phyloP scores from a whole-genome alignment of 2,797 vertebrate species.

The Moxostoma hubbsi region DNA sequence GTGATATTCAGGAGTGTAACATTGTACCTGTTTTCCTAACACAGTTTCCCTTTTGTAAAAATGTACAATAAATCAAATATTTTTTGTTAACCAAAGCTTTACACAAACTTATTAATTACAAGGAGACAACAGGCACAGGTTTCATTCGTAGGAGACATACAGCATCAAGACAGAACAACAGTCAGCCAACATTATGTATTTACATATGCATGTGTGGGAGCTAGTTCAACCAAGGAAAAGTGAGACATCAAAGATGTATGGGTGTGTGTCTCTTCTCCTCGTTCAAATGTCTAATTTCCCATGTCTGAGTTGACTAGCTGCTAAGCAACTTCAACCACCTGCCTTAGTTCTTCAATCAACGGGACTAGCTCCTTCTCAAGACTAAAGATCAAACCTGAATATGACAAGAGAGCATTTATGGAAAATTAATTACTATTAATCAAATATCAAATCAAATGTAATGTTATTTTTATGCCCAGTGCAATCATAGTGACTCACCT shows the following conservation, averaged over 20 bases:
- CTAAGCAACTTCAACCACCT: constrained; percentile 95
- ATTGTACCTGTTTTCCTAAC: not conserved
- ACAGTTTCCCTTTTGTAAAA: constrained; percentile 24
- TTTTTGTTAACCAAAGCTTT: constrained; percentile 53
- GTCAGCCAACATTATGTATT: constrained; percentile 43
- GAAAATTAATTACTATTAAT: not conserved
- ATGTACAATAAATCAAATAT: constrained; percentile 27
- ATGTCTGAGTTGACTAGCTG: not conserved
- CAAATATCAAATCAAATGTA: no score
- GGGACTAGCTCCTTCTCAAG: constrained; percentile 93
- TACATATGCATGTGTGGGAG: constrained; percentile 20
- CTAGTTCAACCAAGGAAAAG: constrained; percentile 18
- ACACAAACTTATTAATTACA: constrained; percentile 58
- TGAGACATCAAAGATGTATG: constrained; percentile 41
- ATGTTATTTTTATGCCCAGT: not conserved
- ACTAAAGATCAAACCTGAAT: constrained; percentile 91
- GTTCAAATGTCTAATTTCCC: no score
- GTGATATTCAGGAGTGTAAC: not conserved
- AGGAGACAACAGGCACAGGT: constrained; percentile 44
- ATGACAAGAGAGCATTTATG: constrained; percentile 51
- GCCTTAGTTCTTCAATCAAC: constrained; percentile 91
- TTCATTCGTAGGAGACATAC: constrained; percentile 61
- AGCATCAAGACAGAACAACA: constrained; percentile 51
- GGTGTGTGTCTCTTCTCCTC: constrained; percentile 20
- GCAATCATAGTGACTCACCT: constrained; percentile 72